Evolutionary conservation across 2,113 vertebrate species (phyloP).

Genomic region (Atherinomorus stipes): DNA sequence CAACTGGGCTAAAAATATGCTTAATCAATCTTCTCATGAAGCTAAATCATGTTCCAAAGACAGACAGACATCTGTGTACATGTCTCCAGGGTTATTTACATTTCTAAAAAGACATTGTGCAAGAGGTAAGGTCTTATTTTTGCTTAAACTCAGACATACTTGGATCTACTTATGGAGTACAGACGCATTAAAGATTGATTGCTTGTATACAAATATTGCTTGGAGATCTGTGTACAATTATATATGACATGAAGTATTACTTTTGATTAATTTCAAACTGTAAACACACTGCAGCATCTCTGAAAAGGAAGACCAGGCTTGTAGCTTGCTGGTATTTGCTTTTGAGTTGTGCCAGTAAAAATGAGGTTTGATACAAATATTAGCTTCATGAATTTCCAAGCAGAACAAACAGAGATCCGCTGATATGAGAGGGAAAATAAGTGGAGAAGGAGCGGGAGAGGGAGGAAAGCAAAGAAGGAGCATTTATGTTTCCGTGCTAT

Average conservation of each 20-base stretch:
- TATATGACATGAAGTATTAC: conserved; percentile 30
- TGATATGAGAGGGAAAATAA: conserved; percentile 33
- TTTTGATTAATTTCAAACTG: conserved; percentile 56
- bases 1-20: conserved; percentile 20
- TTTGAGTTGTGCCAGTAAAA: conserved; percentile 55
- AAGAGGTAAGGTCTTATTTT: conserved; percentile 26
- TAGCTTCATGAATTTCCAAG: conserved; percentile 33
- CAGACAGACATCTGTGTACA: neutral
- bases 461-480: conserved; percentile 45
- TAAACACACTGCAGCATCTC: conserved; percentile 36
- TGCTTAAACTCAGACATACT: conserved; percentile 5
- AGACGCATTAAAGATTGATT: neutral
- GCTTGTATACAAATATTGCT: conserved; percentile 27
- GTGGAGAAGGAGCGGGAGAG: conserved; percentile 18
- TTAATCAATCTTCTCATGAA: conserved; percentile 28
- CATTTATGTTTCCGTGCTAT: conserved; percentile 54
- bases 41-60: conserved; percentile 17
- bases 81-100: conserved; percentile 2
- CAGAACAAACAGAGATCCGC: conserved; percentile 35
- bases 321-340: conserved; percentile 46
- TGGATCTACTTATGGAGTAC: conserved; percentile 6
- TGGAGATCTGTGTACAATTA: conserved; percentile 44
- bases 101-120: conserved; percentile 30
- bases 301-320: conserved; percentile 48
- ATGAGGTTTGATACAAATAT: conserved; percentile 49